Conservation (phyloP, 2,113 vertebrate genomes). For the Hyaena hyaena region DNA sequence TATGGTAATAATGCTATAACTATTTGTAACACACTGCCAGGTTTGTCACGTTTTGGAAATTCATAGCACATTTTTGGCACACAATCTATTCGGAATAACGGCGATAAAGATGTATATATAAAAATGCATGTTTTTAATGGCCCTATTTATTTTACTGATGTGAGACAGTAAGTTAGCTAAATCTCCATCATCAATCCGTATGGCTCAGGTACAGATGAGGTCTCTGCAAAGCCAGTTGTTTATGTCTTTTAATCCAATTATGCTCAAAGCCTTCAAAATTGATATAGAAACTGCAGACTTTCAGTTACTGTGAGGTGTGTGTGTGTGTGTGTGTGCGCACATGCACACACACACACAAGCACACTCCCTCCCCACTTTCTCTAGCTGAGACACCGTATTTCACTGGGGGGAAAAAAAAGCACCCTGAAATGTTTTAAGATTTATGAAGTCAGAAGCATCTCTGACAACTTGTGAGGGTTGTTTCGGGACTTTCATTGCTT, state of each 20-base stretch:
- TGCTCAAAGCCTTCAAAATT: conserved; percentile 32
- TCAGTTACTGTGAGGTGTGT: not conserved
- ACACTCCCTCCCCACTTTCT: not conserved
- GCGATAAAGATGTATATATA: conserved; percentile 64
- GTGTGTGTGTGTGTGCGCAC: not conserved
- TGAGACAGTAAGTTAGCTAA: conserved; percentile 60
- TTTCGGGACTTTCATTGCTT: not conserved
- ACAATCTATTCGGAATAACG: conserved; percentile 59
- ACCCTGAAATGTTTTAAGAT: not conserved
- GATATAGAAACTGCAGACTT: not conserved
- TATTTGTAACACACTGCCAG: conserved; percentile 69
- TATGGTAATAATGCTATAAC: conserved; percentile 73
- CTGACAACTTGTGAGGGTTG: not conserved
- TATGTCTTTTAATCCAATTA: conserved; percentile 60
- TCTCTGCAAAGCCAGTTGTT: conserved; percentile 15
- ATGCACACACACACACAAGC: fast-evolving
- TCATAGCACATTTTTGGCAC: conserved; percentile 74
- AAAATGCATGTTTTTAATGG: conserved; percentile 64
- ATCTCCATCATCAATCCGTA: not conserved
- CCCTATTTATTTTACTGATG: conserved; percentile 65
- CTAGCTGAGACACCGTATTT: not conserved
- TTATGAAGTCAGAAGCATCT: not conserved
- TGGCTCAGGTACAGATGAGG: not conserved
- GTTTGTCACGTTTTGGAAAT: conserved; percentile 69
- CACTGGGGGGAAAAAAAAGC: not conserved